Base-by-base conservation (phyloP, 1,140 invertebrate genomes). In the Mactra quadrangularis region DNA sequence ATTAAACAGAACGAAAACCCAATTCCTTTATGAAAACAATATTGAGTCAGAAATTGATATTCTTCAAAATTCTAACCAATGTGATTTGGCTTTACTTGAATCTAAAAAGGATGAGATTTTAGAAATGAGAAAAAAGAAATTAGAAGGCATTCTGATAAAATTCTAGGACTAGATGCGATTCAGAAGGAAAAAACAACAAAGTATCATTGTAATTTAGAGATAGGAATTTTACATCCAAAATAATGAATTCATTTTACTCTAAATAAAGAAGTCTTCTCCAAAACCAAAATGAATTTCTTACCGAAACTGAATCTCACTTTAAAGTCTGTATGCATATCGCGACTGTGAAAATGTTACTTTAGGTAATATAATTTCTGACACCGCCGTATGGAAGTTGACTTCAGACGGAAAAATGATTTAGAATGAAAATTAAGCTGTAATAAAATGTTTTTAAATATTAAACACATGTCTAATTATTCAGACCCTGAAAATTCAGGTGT, bases 131-230 rank as follows among this genome's bases (percentile, higher is more conserved):
- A 81, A 81, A 59, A 47, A 59, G 22, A 55, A 75, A 66, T n/a
- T 76, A 22, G 50, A 79, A 71, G 62, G 71, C 17, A 25, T 53
- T 38, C 64, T 62, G 13, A 76, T 85, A 6, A 68, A 77, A 57
- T 75, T 77, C 4, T 35, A 33, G 29, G 57, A n/a, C 41, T 15
- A 55, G 71, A 59, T 81, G 60, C 70, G 62, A 81, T 41, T 60
- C 62, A 60, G 71, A 85, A 27, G 77, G 83, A 11, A 77, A 85
- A 75, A 75, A 82, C 57, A 7, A 60, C 74, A 62, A 77, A 66
- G 31, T 72, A 72, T 33, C 79, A 79, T 59, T 79, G 76, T 70
- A 76, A 74, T 31, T 52, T 85, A 52, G 83, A 84, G 74, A 77
- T 19, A 79, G 53, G 64, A 71, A 77, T 64, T 77, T 31, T 71